Base-by-base conservation (phyloP, 1,140 invertebrate species). In the Neuroterus valhalla region DNA sequence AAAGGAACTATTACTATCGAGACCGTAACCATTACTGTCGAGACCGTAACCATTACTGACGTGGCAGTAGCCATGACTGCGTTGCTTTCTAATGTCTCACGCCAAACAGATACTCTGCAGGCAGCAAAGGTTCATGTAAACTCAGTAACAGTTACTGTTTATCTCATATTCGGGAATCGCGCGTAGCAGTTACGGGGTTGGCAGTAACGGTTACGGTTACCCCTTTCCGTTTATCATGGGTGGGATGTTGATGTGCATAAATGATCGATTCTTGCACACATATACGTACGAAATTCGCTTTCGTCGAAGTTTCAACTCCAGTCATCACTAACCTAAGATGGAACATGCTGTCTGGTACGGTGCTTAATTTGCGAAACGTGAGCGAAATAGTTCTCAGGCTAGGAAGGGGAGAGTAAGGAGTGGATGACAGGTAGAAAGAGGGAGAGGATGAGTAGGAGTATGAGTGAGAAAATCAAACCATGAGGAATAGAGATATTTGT, bases 341-440 rank as follows among this genome's bases (percentile, higher is more conserved):
- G 31, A 23, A 26, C 55, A 31, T 62, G 26, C 55, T 62, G 31
- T 62, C 23, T 62, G 26, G 55, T 23, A 62, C 26, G 12, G 55
- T 62, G 55, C 55, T 62, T 62, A 62, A 62, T 31, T 62, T 62
- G 14, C 26, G 55, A 62, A 62, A 62, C 55, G 55, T 62, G 26
- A 23, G 23, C 31, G 55, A 31, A 62, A 62, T 62, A 62, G 55
- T 62, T 62, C 55, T n/a, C 21, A 4, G 3, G 55, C 31, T 62
- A 62, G 31, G 55, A 62, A n/a, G n/a, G 55, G 55, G 31, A 31
- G 55, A 1, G 0, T 23, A n/a, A n/a, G 15, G 55, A 55, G 52
- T 23, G 52, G 12, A 21, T n/a, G 55, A 31, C 12, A 48, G 5
- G n/a, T n/a, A 38, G 21, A 52, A 23, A 52, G 50, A 52, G 17